Base-by-base conservation (phyloP, 2,113 vertebrate genomes). In the Toxotes jaculatrix region DNA sequence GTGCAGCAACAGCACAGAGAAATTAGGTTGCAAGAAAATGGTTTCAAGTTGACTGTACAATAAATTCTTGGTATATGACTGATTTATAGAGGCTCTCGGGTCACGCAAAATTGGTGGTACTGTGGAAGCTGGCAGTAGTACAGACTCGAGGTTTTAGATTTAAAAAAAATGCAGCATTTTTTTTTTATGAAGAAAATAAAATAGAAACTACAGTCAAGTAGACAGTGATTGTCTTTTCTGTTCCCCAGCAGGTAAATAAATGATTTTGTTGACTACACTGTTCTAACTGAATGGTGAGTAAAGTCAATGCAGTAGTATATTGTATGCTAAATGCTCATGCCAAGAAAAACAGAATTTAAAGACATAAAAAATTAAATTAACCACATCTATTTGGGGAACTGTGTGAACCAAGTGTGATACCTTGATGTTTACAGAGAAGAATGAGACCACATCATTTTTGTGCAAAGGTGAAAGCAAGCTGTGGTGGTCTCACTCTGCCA, bases 401-500 rank as follows among this genome's bases (percentile, higher is more conserved):
- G 3, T 78, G 75, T 74, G 68, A 80, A 57, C 5, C 64, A 55
- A 43, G 64, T 65, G 9, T 19, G 8, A 40, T 56, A 14, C 34
- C 17, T 31, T 40, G 11, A 49, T 71, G 72, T 76, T 62, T 77
- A 7, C 51, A 4, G 23, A 56, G 21, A 17, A 21, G 9, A 59
- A 31, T 38, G 55, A 75, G 38, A 76, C 62, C 21, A 63, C 74
- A 86, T 7, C 79, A 78, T 13, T 74, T 59, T 60, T 23, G 40
- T 34, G 32, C 40, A 51, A 62, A 23, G 31, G 6, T 40, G 1
- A 62, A 38, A 45, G 66, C 67, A 60, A 62, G 56, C 60, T 49
- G 7, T 17, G 73, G 86, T 90, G 78, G 75, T 73, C 73, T 84
- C 14, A 45, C 23, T 21, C 0, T 40, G 7, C 17, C 43, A 47